A percentile compares a stretch with the other conserved stretches of the same genome.
phyloP scores from a whole-genome alignment of 2,113 vertebrate species.

The Ophiodon elongatus region DNA sequence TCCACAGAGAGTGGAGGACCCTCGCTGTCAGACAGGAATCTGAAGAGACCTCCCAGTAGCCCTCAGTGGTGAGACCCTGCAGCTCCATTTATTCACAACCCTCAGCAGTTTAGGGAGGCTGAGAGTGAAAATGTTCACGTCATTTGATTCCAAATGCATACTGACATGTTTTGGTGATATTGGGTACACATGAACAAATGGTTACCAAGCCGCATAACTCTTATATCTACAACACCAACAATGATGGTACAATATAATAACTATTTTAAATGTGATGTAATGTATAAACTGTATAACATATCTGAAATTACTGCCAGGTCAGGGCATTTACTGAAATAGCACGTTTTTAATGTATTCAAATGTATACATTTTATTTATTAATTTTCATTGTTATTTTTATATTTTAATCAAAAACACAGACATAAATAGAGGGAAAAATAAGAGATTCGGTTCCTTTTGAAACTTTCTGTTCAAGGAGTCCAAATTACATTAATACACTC shows the following conservation, averaged over 20 bases:
- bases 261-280: background rate
- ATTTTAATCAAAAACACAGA: background rate
- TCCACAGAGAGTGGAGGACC: slow-evolving; percentile 81
- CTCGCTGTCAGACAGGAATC: slow-evolving; percentile 87
- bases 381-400: background rate
- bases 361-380: background rate
- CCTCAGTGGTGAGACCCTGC: slow-evolving; percentile 56
- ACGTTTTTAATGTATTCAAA: background rate
- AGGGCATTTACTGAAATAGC: background rate
- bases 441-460: background rate
- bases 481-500: background rate
- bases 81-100: slow-evolving; percentile 47
- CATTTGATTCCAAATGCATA: background rate
- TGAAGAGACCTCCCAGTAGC: slow-evolving; percentile 83
- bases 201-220: background rate
- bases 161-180: slow-evolving; percentile 2
- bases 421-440: background rate
- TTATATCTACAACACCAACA: background rate
- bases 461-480: background rate
- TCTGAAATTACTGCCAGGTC: background rate
- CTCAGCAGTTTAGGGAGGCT: background rate
- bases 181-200: background rate
- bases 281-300: background rate
- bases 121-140: background rate
- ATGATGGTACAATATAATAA: no score